These are phyloP conservation scores for Anseranas semipalmata DNA, from an alignment of 2,113 vertebrate genomes.

Conservation along the genomic window DNA sequence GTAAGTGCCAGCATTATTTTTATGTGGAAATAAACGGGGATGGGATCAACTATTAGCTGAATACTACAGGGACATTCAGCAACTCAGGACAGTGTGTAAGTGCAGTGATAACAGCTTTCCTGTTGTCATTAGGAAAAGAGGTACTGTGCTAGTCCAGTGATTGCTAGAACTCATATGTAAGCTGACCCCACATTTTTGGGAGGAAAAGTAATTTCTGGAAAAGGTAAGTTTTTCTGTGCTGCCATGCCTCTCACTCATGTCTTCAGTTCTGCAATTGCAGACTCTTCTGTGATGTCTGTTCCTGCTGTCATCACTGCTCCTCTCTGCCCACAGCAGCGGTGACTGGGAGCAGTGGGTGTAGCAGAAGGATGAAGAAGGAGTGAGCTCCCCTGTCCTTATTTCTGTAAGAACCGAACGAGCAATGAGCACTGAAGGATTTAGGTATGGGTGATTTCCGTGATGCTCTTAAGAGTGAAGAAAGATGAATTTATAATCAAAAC, in stretches of 20 bases:
- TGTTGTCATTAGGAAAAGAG: background rate
- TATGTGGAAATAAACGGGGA: background rate
- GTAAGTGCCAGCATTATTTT: background rate
- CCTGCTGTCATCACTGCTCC: background rate
- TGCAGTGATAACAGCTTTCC: background rate
- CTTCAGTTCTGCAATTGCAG: background rate
- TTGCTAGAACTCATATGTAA: background rate
- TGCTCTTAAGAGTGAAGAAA: background rate
- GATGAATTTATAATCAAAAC: background rate
- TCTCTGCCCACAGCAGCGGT: accelerated
- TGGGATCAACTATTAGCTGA: background rate
- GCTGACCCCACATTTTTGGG: background rate
- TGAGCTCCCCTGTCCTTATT: accelerated
- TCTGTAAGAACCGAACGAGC: background rate
- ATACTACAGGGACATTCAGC: background rate
- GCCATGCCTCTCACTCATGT: background rate
- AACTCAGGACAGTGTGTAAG: background rate
- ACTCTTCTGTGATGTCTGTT: background rate
- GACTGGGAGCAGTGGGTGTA: background rate
- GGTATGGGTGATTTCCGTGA: background rate
- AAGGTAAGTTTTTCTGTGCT: background rate
- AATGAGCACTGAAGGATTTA: background rate
- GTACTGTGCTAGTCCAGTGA: background rate
- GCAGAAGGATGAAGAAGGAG: background rate
- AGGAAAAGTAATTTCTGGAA: background rate